Base-by-base conservation (phyloP, 2,888 invertebrate genomes). In the Malachius bipustulatus region DNA sequence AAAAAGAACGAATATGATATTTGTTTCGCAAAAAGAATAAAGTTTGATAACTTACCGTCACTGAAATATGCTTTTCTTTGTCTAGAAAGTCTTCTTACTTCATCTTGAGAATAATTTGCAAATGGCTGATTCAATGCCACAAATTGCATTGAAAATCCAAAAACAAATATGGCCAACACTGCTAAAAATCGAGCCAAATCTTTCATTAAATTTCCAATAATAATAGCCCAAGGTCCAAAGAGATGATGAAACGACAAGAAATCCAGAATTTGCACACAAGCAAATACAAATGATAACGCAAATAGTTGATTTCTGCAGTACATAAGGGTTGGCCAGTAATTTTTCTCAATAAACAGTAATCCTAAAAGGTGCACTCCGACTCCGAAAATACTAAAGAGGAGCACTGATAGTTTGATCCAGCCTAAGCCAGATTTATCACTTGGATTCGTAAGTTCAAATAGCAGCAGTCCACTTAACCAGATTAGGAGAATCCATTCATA, bases 181-280 rank as follows among this genome's bases (percentile, higher is more conserved):
- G 97, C 96, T 43, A 99, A 73, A 64, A 99, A 99, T 56, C 93
- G 72, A n/a, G 88, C 88, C 48, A 94, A 69, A 63, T 94, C 93
- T 61, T 89, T 89, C 76, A 89, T 82, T 36, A 89, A 69, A 62
- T 89, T 87, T 13, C 96, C 88, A 55, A 99, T 99, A 60, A 99
- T 99, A 57, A 99, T 98, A 16, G 97, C 97, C 98, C 98, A 99
- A 0, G 98, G 98, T 30, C 98, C 98, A 60, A 99, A 99, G 12
- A 99, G 72, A 65, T 98, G 93, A 64, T 99, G 98, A 61, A 99
- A 98, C 14, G 96, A 96, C 32, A 99, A 69, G 62, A 98, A 99
- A 67, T 93, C 91, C 55, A 97, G 69, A 54, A 97, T 89, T 66
- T 97, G 94, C 32, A 98, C 93, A 66, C 97, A 98, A 36, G 94